Percentiles rank a stretch among this genome's conserved stretches.
phyloP scores from a whole-genome alignment of 2,888 invertebrate genomes.

The Listrodromus nycthemerus region DNA sequence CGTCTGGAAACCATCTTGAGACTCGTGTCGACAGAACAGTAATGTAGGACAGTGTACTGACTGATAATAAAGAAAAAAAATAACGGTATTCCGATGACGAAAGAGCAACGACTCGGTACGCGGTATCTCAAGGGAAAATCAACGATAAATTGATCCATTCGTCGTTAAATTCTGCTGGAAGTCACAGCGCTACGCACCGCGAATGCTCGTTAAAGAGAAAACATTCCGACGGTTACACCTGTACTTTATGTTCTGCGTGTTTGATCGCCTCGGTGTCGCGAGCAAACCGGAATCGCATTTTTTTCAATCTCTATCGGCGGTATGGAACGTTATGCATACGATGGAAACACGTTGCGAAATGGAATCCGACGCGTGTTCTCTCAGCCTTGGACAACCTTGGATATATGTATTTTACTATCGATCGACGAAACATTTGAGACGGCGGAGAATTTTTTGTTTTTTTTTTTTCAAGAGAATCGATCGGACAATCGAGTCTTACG shows the following conservation, averaged over 20 bases:
- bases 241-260: constrained; percentile 16
- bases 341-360: constrained; percentile 55
- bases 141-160: background rate
- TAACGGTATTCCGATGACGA: constrained; percentile 17
- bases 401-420: constrained; percentile 41
- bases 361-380: constrained; percentile 48
- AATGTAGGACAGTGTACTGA: constrained; percentile 38
- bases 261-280: constrained; percentile 36
- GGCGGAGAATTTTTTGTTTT: background rate
- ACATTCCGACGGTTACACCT: constrained; percentile 30
- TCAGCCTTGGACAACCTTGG: constrained; percentile 43
- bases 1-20: constrained; percentile 42
- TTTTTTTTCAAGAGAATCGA: background rate
- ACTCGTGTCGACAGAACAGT: constrained; percentile 23
- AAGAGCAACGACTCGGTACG: background rate
- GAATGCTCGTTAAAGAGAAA: constrained; percentile 16
- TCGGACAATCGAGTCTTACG: background rate
- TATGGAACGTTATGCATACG: constrained; percentile 42
- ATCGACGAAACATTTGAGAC: constrained; percentile 36
- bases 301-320: constrained; percentile 2
- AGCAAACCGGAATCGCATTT: constrained; percentile 28
- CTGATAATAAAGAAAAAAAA: constrained; percentile 15
- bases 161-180: constrained; percentile 3
- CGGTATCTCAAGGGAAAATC: background rate
- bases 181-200: background rate